These are phyloP conservation scores for Chaunax sp. DNA, from an alignment of 2,797 vertebrate species.

Conservation along the genomic window DNA sequence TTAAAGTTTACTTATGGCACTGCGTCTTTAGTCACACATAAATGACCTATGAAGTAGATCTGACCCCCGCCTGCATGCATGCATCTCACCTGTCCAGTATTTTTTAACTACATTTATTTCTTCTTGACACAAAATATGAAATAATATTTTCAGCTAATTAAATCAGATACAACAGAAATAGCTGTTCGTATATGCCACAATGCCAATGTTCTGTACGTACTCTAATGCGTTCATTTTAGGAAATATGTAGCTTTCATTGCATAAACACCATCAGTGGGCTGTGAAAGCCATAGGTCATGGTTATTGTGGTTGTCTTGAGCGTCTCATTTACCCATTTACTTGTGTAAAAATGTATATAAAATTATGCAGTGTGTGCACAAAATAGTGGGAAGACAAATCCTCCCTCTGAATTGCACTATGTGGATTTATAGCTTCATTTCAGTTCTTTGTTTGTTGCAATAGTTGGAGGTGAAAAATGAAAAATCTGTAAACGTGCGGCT, in stretches of 20 bases:
- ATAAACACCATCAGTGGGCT: slow-evolving; percentile 6
- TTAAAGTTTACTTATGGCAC: not conserved
- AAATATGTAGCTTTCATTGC: not conserved
- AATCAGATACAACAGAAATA: not conserved
- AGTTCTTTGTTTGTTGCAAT: not conserved
- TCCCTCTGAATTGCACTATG: not conserved
- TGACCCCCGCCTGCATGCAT: not conserved
- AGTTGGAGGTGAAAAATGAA: slow-evolving; percentile 15
- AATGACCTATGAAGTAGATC: not conserved
- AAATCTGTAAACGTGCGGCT: slow-evolving; percentile 15
- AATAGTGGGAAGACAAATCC: not conserved
- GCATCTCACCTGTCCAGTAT: not conserved
- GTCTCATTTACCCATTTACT: not conserved
- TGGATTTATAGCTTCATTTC: not conserved
- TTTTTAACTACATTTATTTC: not conserved
- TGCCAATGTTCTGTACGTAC: too few relatives aligned
- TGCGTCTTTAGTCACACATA: too few relatives aligned
- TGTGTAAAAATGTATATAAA: not conserved
- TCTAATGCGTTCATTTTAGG: not conserved
- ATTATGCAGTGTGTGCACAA: slow-evolving; percentile 10
- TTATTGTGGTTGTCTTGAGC: not conserved
- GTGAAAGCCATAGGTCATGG: not conserved
- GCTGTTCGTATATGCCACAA: too few relatives aligned
- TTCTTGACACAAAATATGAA: not conserved
- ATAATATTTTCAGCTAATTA: not conserved